Evolutionary conservation across 2,888 invertebrate species (phyloP).

Genomic region (Taenaris catops): DNA sequence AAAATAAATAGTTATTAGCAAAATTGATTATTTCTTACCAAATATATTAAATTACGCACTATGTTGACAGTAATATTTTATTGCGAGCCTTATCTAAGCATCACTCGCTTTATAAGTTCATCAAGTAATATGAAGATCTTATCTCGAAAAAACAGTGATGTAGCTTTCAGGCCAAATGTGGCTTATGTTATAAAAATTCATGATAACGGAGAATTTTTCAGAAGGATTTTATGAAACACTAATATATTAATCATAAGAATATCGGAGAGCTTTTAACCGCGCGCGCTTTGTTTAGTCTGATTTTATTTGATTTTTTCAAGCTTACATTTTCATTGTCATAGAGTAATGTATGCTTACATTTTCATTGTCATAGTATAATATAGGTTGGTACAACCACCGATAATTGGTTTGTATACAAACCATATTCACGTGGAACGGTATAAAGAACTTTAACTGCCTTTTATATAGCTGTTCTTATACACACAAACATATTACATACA

Average conservation of each 20-base stretch:
- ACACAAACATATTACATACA: too few species aligned
- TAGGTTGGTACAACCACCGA: too few species aligned
- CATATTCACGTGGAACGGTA: too few species aligned
- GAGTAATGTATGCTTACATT: too few species aligned
- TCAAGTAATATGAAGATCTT: background rate
- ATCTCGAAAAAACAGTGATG: background rate
- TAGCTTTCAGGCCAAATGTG: constrained; percentile 2
- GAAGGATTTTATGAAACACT: constrained; percentile 4
- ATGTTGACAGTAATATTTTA: too few species aligned
- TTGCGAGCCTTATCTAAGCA: background rate
- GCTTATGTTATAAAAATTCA: constrained; percentile 4
- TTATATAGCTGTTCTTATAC: too few species aligned
- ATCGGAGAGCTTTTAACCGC: background rate
- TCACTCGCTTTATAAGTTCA: background rate
- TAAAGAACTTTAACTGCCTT: too few species aligned
- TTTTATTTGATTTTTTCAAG: background rate
- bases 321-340: background rate
- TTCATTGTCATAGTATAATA: too few species aligned
- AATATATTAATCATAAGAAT: constrained; percentile 7
- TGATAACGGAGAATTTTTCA: constrained; percentile 5
- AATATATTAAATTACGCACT: too few species aligned
- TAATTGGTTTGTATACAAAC: too few species aligned
- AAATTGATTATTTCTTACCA: background rate
- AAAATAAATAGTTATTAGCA: too few species aligned
- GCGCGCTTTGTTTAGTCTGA: background rate